These are phyloP conservation scores for Erynnis tages DNA, from an alignment of 2,888 invertebrate genomes.

Conservation along the genomic window DNA sequence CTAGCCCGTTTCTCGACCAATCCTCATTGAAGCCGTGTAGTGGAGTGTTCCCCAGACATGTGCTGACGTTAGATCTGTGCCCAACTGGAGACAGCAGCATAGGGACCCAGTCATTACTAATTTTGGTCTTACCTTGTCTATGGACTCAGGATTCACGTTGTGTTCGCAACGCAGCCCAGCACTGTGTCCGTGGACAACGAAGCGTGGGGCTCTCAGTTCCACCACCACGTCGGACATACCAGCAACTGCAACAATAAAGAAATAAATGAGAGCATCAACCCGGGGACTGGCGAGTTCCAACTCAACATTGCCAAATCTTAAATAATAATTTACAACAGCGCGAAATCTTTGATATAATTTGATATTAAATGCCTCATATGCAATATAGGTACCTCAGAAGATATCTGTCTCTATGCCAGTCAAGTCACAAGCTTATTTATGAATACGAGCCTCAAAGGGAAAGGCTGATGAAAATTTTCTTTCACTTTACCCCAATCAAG, in stretches of 20 bases:
- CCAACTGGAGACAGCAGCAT: no score
- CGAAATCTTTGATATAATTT: background rate
- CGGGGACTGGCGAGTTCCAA: no score
- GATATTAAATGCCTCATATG: no score
- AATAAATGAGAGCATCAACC: no score
- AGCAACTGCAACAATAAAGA: conserved; percentile 52
- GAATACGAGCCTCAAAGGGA: conserved; percentile 20
- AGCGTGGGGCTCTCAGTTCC: conserved; percentile 84
- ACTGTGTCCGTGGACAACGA: conserved; percentile 86
- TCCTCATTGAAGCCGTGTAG: no score
- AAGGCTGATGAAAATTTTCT: conserved; percentile 25
- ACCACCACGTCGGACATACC: conserved; percentile 82
- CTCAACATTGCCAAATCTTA: no score
- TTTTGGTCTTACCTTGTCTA: conserved; percentile 84
- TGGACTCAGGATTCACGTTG: conserved; percentile 85
- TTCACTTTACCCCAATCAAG: conserved; percentile 26
- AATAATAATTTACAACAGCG: background rate
- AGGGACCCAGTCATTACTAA: no score
- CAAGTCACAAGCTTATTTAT: conserved; percentile 20
- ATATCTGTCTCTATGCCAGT: conserved; percentile 1
- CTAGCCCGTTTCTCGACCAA: no score
- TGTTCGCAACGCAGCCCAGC: conserved; percentile 87
- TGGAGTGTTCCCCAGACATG: no score
- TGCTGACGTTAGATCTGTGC: no score
- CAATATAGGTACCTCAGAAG: no score